A percentile compares a stretch with the other conserved stretches of the same genome.
Evolutionary conservation across 2,797 vertebrate genomes (phyloP).

Genomic region (Clamator glandarius): DNA sequence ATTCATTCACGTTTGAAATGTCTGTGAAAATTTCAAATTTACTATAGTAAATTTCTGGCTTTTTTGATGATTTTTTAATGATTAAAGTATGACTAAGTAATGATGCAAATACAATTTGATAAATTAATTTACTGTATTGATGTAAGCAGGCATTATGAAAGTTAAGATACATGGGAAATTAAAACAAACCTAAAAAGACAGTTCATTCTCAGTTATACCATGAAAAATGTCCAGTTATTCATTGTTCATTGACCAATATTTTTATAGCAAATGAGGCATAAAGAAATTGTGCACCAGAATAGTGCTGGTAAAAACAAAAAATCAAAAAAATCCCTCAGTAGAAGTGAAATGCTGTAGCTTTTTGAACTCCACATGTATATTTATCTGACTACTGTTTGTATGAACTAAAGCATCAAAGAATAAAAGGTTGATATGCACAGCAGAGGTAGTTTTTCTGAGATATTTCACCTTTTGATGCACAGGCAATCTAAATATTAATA

Average conservation of each 20-base stretch:
- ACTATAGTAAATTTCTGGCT: background rate
- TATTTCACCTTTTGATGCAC: conserved; percentile 19
- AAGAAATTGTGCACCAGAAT: conserved; percentile 21
- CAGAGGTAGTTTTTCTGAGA: conserved; percentile 9
- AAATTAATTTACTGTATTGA: background rate
- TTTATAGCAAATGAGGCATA: conserved; percentile 42
- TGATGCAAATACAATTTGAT: background rate
- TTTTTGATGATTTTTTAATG: too few species aligned
- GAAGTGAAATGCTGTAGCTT: conserved; percentile 24
- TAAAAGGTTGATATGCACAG: background rate
- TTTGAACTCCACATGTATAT: background rate
- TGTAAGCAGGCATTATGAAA: background rate
- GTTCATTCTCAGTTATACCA: background rate
- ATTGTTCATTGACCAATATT: conserved; percentile 52
- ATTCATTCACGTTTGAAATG: background rate
- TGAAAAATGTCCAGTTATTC: conserved; percentile 34
- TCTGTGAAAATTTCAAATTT: background rate
- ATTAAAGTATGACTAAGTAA: background rate
- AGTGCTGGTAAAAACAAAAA: background rate
- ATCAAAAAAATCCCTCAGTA: background rate
- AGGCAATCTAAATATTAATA: conserved; percentile 38
- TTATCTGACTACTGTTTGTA: conserved; percentile 22
- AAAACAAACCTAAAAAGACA: conserved; percentile 19
- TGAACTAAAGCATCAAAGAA: conserved; percentile 30
- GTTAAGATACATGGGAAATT: background rate